These are phyloP conservation scores for Xanthostigma xanthostigma DNA, from an alignment of 2,888 invertebrate species.

Conservation along the genomic window DNA sequence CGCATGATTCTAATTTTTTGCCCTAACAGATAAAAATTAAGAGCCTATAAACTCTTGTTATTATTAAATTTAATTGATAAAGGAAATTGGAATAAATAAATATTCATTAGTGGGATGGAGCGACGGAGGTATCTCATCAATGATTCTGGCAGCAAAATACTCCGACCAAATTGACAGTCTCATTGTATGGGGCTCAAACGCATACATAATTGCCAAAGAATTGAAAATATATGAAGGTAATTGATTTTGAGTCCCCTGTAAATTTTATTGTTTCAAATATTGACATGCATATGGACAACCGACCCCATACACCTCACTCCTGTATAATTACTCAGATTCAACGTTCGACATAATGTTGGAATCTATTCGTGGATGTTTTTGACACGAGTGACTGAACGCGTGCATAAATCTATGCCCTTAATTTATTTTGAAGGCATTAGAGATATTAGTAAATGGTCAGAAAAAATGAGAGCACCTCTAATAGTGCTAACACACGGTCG, in stretches of 20 bases:
- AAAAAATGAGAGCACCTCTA: constrained; percentile 57
- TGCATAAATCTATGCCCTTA: too few species aligned
- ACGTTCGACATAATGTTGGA: too few species aligned
- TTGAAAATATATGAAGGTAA: constrained; percentile 44
- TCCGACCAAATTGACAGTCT: constrained; percentile 52
- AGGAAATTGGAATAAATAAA: constrained; percentile 45
- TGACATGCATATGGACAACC: too few species aligned
- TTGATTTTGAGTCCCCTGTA: constrained; percentile 10
- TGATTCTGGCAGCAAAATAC: constrained; percentile 61
- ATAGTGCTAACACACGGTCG: too few species aligned
- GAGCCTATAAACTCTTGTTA: too few species aligned
- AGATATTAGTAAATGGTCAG: constrained; percentile 66
- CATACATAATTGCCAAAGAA: constrained; percentile 58
- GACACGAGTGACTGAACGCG: too few species aligned
- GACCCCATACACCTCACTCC: too few species aligned
- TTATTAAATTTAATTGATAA: constrained; percentile 12
- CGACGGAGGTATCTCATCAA: constrained; percentile 68
- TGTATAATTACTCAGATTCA: too few species aligned
- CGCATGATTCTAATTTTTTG: too few species aligned
- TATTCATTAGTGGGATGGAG: constrained; percentile 81
- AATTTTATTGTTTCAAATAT: too few species aligned
- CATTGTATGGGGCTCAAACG: constrained; percentile 63
- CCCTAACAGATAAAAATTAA: too few species aligned
- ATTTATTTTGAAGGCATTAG: constrained; percentile 37
- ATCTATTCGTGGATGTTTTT: too few species aligned